Base-by-base conservation (phyloP, 2,888 invertebrate genomes). In the Drepanosiphum platanoidis region DNA sequence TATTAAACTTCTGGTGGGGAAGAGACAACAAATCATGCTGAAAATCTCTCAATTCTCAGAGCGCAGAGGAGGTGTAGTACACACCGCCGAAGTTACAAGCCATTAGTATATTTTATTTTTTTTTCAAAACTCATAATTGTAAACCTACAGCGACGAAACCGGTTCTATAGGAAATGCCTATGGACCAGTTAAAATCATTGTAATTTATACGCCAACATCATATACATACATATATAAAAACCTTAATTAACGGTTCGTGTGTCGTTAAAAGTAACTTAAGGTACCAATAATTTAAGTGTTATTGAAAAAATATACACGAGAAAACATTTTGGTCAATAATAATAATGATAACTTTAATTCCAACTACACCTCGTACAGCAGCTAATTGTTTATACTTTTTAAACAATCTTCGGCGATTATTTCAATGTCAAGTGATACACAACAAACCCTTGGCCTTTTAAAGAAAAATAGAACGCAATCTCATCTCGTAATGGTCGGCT, bases 131-230 rank as follows among this genome's bases (percentile, higher is more conserved):
- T 68, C 3, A 3, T 84, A 39, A 71, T 71, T 42, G 13, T 75
- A 34, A 64, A 52, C 64, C 42, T 46, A 64, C 64, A 83, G n/a
- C n/a, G 11, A 64, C 18, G n/a, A 52, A 84, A 84, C 83, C 83
- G 83, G 83, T 84, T 75, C 22, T 8, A 7, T 52, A 75, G 75
- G 22, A 84, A 84, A 84, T 68, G 30, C 30, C 66, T 68, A 68
- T 68, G 66, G 66, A 84, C 83, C 30, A 75, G 66, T 84, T 75
- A 66, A 68, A 75, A 68, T 77, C 42, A 32, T 75, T 36, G 75
- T 84, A 84, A 84, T 84, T 84, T 75, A 77, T 75, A 75, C 52
- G 1, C 75, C 30, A 30, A 30, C 22, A 75, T 83, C 42, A 83
- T 74, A 75, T 75, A 66, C 58, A 46, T 7, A 46, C 46, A 46